These are phyloP conservation scores for Mormyrus lacerda DNA, from an alignment of 2,113 vertebrate genomes.

Conservation along the genomic window DNA sequence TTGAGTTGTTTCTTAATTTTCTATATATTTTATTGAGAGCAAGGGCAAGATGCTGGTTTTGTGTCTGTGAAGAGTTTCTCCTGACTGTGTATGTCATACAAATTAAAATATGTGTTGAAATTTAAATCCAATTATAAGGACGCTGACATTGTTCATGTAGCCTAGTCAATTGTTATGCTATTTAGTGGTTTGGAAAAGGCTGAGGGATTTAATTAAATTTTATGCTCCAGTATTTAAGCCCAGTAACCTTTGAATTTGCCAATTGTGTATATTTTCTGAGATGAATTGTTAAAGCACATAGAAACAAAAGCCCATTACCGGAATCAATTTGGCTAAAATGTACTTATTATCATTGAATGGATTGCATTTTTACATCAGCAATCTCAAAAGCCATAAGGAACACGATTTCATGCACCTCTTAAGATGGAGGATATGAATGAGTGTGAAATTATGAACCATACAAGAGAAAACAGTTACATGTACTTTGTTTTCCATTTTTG, in stretches of 20 bases:
- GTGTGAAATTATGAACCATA: neutral
- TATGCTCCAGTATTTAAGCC: constrained; percentile 9
- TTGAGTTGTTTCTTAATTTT: neutral
- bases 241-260: neutral
- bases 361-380: neutral
- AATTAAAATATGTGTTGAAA: neutral
- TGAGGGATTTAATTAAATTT: neutral
- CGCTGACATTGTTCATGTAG: neutral
- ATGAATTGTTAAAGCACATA: neutral
- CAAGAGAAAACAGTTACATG: neutral
- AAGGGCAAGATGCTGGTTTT: neutral
- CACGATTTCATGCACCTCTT: neutral
- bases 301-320: neutral
- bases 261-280: constrained; percentile 6
- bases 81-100: neutral
- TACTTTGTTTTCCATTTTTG: neutral
- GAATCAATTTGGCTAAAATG: neutral
- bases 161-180: neutral
- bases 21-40: neutral
- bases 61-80: neutral
- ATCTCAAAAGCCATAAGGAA: neutral
- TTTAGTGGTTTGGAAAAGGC: neutral
- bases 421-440: constrained; percentile 1
- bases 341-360: neutral
- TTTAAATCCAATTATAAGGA: neutral